Evolutionary conservation across 2,888 invertebrate genomes (phyloP).

Genomic region (Uropetala carovei): DNA sequence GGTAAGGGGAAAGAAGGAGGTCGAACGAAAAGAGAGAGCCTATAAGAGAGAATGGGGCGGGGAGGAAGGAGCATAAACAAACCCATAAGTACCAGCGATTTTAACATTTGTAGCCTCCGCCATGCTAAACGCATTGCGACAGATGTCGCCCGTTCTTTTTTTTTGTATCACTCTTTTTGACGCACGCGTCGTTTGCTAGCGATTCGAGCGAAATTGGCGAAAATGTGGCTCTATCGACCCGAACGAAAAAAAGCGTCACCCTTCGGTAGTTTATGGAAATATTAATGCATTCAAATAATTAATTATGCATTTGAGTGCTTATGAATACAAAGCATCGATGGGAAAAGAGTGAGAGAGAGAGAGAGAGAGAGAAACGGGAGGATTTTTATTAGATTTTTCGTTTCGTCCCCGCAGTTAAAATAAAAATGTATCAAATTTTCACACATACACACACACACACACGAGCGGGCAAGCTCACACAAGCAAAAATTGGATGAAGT

Average conservation of each 20-base stretch:
- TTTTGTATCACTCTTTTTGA: not conserved
- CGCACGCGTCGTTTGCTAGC: slow-evolving; percentile 63
- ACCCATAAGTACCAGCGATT: slow-evolving; percentile 51
- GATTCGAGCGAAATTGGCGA: slow-evolving; percentile 34
- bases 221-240: slow-evolving; percentile 25
- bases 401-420: slow-evolving; percentile 5
- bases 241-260: slow-evolving; percentile 40
- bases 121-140: slow-evolving; percentile 57
- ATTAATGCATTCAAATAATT: slow-evolving; percentile 62
- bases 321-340: slow-evolving; percentile 61
- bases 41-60: too few relatives aligned
- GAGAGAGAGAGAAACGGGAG: not conserved
- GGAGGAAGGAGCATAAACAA: slow-evolving; percentile 30
- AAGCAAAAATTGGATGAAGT: slow-evolving; percentile 42
- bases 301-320: slow-evolving; percentile 63
- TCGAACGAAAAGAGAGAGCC: not conserved
- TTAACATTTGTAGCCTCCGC: slow-evolving; percentile 60
- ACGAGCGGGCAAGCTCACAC: slow-evolving; percentile 13
- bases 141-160: slow-evolving; percentile 43
- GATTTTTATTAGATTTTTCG: slow-evolving; percentile 28
- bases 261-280: slow-evolving; percentile 61
- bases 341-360: not conserved
- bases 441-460: slow-evolving; percentile 18
- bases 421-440: slow-evolving; percentile 55
- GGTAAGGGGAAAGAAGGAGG: not conserved